These are phyloP conservation scores for Diadophis punctatus DNA, from an alignment of 2,113 vertebrate species.

Conservation along the genomic window DNA sequence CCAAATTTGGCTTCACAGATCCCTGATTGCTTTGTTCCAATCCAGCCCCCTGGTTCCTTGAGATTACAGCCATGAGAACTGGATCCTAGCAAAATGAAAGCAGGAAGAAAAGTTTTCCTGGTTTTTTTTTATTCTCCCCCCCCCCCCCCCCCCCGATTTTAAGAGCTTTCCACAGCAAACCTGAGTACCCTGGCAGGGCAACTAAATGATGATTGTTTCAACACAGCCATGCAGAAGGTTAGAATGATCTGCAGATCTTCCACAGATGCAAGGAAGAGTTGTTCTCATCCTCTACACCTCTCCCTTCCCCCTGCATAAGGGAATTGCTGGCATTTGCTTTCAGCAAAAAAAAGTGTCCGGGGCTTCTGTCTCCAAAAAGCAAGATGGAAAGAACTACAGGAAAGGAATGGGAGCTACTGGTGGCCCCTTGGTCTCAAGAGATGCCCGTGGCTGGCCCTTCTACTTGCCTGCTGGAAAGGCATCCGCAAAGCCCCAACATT, in stretches of 20 bases:
- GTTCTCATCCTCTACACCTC: not conserved
- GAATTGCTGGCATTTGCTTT: not conserved
- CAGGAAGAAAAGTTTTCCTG: not conserved
- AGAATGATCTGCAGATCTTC: not conserved
- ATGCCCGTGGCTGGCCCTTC: constrained; percentile 3
- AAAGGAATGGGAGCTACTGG: not conserved
- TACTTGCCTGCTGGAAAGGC: constrained; percentile 99
- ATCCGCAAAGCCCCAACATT: constrained; percentile 97
- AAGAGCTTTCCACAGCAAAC: not conserved
- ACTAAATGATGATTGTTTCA: not conserved
- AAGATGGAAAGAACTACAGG: not conserved
- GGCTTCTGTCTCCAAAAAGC: not conserved
- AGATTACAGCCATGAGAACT: not conserved
- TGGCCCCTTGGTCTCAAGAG: not conserved
- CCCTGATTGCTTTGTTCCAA: not conserved
- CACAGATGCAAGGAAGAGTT: not conserved
- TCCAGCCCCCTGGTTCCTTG: not conserved
- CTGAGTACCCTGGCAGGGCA: not conserved
- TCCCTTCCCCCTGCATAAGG: not conserved
- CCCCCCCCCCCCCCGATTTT: not conserved
- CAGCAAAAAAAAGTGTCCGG: not conserved
- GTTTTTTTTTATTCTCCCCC: not conserved
- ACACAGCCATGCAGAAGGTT: not conserved
- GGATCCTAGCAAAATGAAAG: not conserved
- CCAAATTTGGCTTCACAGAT: too few species aligned